phyloP scores from a whole-genome alignment of 2,797 vertebrate genomes.

The Xenopus petersii region DNA sequence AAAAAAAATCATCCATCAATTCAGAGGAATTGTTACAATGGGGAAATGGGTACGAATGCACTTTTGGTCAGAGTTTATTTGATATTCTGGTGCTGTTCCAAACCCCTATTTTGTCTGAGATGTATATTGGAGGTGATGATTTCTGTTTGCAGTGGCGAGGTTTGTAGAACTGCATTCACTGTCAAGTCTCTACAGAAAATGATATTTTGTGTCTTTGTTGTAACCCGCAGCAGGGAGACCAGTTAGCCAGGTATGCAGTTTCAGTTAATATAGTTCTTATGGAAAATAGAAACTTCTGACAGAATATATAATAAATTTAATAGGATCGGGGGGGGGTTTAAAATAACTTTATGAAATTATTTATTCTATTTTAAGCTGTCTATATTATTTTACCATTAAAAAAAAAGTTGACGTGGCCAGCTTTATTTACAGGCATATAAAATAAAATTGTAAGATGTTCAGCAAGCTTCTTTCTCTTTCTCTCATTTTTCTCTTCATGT shows the following conservation, averaged over 20 bases:
- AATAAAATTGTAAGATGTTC: slow-evolving; percentile 65
- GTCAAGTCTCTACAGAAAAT: background rate
- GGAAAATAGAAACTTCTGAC: slow-evolving; percentile 66
- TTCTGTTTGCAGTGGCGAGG: slow-evolving; percentile 28
- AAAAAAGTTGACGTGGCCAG: slow-evolving; percentile 61
- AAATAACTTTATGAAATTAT: slow-evolving; percentile 75
- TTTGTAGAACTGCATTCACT: slow-evolving; percentile 25
- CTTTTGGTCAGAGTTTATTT: slow-evolving; percentile 31
- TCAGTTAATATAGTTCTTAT: slow-evolving; percentile 61
- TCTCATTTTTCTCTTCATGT: slow-evolving; percentile 44
- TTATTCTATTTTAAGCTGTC: slow-evolving; percentile 79
- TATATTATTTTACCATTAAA: slow-evolving; percentile 70
- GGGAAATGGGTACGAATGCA: slow-evolving; percentile 35
- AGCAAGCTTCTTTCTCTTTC: slow-evolving; percentile 64
- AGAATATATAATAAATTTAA: slow-evolving; percentile 76
- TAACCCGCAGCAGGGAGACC: slow-evolving; percentile 41
- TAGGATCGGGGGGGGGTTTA: slow-evolving; percentile 65
- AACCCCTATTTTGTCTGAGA: slow-evolving; percentile 31
- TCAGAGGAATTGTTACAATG: slow-evolving; percentile 34
- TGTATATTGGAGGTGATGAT: slow-evolving; percentile 29
- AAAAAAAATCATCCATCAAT: slow-evolving; percentile 28
- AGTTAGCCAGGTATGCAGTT: slow-evolving; percentile 43
- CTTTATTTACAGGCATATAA: slow-evolving; percentile 75
- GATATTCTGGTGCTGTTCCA: slow-evolving; percentile 30
- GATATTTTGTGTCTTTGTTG: slow-evolving; percentile 37